Evolutionary conservation across 2,113 vertebrate species (phyloP).

Genomic region (Sphaerodactylus townsendi): DNA sequence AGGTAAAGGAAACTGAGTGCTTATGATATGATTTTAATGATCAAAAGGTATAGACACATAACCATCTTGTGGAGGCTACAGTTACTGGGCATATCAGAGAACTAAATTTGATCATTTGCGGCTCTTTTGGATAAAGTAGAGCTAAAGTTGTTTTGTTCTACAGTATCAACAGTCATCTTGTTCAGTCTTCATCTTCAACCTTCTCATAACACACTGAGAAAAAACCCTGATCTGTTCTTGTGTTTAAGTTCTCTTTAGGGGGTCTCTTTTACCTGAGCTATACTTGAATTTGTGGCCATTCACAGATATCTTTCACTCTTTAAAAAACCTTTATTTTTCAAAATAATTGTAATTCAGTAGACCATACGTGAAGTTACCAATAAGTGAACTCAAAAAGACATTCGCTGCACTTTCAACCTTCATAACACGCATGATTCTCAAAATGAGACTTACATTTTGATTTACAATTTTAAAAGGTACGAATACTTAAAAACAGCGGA

Average conservation of each 20-base stretch:
- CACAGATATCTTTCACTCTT: constrained; percentile 71
- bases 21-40: too few species aligned
- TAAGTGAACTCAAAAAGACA: constrained; percentile 75
- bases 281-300: constrained; percentile 52
- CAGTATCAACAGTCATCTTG: not conserved
- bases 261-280: constrained; percentile 4
- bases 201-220: not conserved
- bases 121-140: not conserved
- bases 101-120: not conserved
- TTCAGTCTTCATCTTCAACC: not conserved
- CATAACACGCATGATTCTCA: constrained; percentile 77
- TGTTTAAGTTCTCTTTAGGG: not conserved
- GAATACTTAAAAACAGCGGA: constrained; percentile 78
- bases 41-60: not conserved
- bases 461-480: constrained; percentile 78
- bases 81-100: not conserved
- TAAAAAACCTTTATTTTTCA: constrained; percentile 70
- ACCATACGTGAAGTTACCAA: constrained; percentile 69
- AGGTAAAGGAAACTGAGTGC: not conserved
- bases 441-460: constrained; percentile 80
- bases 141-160: not conserved
- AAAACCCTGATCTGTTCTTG: not conserved
- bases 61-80: not conserved
- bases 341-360: constrained; percentile 72
- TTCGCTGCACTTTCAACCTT: constrained; percentile 75